These are phyloP conservation scores for Strigamia crassipes DNA, from an alignment of 2,888 invertebrate genomes.

Conservation along the genomic window DNA sequence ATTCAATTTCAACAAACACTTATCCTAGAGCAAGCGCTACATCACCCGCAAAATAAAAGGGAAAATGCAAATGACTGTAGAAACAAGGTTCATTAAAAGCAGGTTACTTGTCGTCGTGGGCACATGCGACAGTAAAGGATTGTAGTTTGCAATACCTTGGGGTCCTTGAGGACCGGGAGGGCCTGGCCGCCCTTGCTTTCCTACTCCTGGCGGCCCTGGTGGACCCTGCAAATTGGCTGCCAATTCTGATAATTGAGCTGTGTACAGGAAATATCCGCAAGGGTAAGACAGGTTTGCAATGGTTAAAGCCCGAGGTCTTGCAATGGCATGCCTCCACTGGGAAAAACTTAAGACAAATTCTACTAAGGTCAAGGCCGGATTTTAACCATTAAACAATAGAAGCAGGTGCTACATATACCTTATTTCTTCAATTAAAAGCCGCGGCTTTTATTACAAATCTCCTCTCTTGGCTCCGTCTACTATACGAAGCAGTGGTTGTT, in stretches of 20 bases:
- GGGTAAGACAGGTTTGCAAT: slow-evolving; percentile 7
- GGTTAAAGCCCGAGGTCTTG: neutral
- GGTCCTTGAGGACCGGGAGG: slow-evolving; percentile 71
- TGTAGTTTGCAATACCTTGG: slow-evolving; percentile 63
- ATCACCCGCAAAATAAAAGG: neutral
- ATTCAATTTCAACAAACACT: neutral
- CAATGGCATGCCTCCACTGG: neutral
- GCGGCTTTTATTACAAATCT: no score
- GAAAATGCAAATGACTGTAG: neutral
- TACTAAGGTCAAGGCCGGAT: no score
- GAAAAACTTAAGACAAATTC: no score
- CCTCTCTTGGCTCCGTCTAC: no score
- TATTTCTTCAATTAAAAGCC: no score
- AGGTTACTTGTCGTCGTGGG: no score
- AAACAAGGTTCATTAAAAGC: no score
- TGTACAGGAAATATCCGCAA: slow-evolving; percentile 46
- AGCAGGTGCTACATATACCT: no score
- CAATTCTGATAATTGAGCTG: slow-evolving; percentile 77
- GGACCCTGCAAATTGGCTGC: slow-evolving; percentile 67
- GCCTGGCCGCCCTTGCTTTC: slow-evolving; percentile 71
- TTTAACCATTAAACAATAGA: no score
- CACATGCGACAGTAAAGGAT: slow-evolving; percentile 45
- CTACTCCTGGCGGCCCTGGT: slow-evolving; percentile 70
- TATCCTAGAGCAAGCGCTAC: neutral
- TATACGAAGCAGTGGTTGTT: no score